phyloP scores from a whole-genome alignment of 2,888 invertebrate genomes.

The Pyralis farinalis region DNA sequence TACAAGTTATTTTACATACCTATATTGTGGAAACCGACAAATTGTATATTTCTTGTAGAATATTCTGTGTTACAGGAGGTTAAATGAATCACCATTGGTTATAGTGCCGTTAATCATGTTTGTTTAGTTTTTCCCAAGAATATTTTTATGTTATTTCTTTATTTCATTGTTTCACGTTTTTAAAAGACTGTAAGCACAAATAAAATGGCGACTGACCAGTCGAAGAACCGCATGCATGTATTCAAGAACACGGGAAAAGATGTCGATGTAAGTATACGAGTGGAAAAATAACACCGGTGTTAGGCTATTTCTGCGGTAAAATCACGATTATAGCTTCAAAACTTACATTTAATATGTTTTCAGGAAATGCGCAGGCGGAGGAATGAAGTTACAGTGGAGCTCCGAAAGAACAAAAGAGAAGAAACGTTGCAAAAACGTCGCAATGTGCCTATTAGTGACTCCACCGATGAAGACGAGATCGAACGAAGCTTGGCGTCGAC shows the following conservation, averaged over 20 bases:
- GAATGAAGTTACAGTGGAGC: slow-evolving; percentile 97
- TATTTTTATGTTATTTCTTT: slow-evolving; percentile 66
- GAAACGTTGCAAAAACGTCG: slow-evolving; percentile 97
- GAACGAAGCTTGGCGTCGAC: slow-evolving; percentile 85
- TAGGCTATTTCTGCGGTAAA: neutral
- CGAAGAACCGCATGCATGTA: slow-evolving; percentile 93
- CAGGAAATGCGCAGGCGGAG: slow-evolving; percentile 98
- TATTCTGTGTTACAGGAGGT: slow-evolving; percentile 57
- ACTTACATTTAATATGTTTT: slow-evolving; percentile 29
- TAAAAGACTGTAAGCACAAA: slow-evolving; percentile 56
- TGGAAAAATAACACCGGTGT: slow-evolving; percentile 9
- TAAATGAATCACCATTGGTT: slow-evolving; percentile 63
- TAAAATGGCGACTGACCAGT: slow-evolving; percentile 90
- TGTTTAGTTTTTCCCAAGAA: slow-evolving; percentile 53
- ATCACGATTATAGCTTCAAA: neutral
- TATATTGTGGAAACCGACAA: slow-evolving; percentile 59
- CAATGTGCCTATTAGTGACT: slow-evolving; percentile 95
- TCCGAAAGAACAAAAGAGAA: slow-evolving; percentile 98
- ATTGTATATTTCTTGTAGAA: slow-evolving; percentile 54
- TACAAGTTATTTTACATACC: no score
- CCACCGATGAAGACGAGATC: slow-evolving; percentile 89
- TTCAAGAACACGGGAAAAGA: slow-evolving; percentile 99
- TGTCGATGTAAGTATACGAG: slow-evolving; percentile 92
- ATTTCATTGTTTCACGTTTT: slow-evolving; percentile 64
- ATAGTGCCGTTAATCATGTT: slow-evolving; percentile 66